phyloP scores from a whole-genome alignment of 2,888 invertebrate genomes.

The Troides helena region DNA sequence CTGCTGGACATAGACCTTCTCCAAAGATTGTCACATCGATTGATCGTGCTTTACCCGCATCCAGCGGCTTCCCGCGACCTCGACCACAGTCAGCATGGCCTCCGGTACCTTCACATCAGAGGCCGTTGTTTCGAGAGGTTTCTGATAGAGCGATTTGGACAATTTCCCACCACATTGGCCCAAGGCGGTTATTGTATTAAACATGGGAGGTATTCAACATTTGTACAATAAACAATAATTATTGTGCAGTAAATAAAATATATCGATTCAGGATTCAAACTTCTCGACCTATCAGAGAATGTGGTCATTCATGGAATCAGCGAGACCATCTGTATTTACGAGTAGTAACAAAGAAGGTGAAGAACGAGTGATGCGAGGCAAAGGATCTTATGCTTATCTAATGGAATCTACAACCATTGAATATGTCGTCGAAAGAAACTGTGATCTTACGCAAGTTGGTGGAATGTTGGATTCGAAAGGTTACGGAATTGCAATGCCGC shows the following conservation, averaged over 20 bases:
- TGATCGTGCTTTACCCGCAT: too few species aligned
- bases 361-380: constrained; percentile 90
- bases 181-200: not conserved
- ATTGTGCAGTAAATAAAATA: not conserved
- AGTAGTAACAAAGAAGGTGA: constrained; percentile 94
- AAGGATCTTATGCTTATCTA: constrained; percentile 95
- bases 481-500: constrained; percentile 96
- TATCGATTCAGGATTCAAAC: constrained; percentile 88
- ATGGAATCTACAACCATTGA: constrained; percentile 99
- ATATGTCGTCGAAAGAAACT: constrained; percentile 93
- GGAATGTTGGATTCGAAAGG: constrained; percentile 96
- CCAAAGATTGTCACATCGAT: too few species aligned
- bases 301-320: constrained; percentile 97
- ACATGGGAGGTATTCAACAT: not conserved
- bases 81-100: too few species aligned
- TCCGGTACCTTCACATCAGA: too few species aligned
- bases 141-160: too few species aligned
- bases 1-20: too few species aligned
- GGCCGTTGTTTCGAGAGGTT: too few species aligned
- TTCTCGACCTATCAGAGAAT: constrained; percentile 96
- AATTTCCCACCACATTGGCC: too few species aligned
- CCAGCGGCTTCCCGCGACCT: too few species aligned
- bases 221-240: not conserved
- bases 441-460: constrained; percentile 94
- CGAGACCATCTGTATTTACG: constrained; percentile 92